Evolutionary conservation across 2,113 vertebrate species (phyloP).

Genomic region (Dicaeum eximium): DNA sequence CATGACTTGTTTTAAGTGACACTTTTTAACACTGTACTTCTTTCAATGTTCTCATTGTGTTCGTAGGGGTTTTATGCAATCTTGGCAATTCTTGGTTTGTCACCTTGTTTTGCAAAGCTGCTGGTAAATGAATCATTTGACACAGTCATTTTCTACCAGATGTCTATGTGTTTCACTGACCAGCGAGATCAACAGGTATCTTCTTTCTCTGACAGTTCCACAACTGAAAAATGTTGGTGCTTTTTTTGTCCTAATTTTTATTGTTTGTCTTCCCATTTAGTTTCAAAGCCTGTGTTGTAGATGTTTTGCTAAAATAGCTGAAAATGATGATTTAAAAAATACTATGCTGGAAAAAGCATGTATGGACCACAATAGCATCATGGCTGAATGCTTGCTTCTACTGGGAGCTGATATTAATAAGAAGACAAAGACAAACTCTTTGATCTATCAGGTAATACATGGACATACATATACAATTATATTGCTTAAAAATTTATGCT

Average conservation of each 20-base stretch:
- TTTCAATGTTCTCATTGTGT: background rate
- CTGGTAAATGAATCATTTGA: slow-evolving; percentile 86
- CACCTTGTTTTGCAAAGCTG: slow-evolving; percentile 78
- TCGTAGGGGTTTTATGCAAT: slow-evolving; percentile 83
- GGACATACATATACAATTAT: background rate
- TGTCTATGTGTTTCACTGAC: slow-evolving; percentile 74
- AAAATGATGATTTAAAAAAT: slow-evolving; percentile 78
- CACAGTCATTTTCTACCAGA: slow-evolving; percentile 83
- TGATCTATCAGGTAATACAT: slow-evolving; percentile 86
- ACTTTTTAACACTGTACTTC: background rate
- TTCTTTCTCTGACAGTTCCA: background rate
- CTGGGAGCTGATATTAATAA: slow-evolving; percentile 88
- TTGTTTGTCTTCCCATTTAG: slow-evolving; percentile 62
- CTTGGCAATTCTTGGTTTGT: slow-evolving; percentile 81
- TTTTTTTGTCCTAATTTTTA: background rate
- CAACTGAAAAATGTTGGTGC: background rate
- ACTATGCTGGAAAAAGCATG: slow-evolving; percentile 89
- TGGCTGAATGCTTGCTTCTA: slow-evolving; percentile 89
- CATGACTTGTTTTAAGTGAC: background rate
- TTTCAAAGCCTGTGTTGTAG: slow-evolving; percentile 82
- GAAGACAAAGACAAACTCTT: slow-evolving; percentile 80
- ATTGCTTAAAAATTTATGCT: background rate
- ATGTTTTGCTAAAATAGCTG: slow-evolving; percentile 86
- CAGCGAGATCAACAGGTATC: slow-evolving; percentile 75
- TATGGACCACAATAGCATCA: slow-evolving; percentile 74